A percentile compares a stretch with the other conserved stretches of the same genome.
Evolutionary conservation across 2,113 vertebrate genomes (phyloP).

Genomic region (Balaeniceps rex): DNA sequence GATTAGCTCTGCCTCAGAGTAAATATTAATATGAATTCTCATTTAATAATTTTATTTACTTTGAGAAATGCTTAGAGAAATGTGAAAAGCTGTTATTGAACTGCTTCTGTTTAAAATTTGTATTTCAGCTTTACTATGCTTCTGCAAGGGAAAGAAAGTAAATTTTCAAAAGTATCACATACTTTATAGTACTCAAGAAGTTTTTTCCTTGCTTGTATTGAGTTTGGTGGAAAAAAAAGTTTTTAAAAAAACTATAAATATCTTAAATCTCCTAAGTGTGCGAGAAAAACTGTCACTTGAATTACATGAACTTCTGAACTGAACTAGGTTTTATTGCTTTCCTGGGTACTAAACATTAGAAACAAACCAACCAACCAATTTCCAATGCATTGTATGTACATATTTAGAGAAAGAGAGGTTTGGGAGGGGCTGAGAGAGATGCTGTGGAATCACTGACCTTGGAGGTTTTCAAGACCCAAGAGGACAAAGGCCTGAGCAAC

Average conservation of each 20-base stretch:
- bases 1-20: neutral
- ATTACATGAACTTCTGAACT: neutral
- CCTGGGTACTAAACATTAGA: neutral
- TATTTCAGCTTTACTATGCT: neutral
- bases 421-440: neutral
- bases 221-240: neutral
- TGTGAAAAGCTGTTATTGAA: neutral
- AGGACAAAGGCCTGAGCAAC: neutral
- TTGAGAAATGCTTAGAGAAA: neutral
- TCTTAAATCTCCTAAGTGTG: neutral
- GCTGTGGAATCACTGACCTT: neutral
- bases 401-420: neutral
- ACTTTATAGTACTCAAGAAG: neutral
- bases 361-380: neutral
- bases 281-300: neutral
- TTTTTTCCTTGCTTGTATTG: neutral
- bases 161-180: neutral
- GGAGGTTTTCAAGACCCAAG: neutral
- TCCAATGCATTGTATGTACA: neutral
- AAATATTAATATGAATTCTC: slow-evolving; percentile 3
- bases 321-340: neutral
- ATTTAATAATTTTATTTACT: slow-evolving; percentile 28
- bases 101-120: neutral
- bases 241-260: neutral
- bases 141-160: neutral